Base-by-base conservation (phyloP, 2,888 invertebrate genomes). In the Sinopyrophorus schimmeli region DNA sequence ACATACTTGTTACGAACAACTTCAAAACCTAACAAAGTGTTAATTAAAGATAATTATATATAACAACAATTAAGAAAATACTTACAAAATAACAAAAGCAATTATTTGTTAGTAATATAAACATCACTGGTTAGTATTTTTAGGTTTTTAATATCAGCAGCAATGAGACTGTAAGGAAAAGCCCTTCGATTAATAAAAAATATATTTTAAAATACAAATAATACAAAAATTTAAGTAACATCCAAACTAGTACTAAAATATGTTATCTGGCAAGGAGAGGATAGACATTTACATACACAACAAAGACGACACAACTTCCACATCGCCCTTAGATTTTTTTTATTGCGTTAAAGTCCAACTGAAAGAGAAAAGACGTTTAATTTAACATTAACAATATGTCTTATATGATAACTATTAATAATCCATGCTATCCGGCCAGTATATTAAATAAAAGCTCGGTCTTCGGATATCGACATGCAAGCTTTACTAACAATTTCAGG, bases 331-430 rank as follows among this genome's bases (percentile, higher is more conserved):
- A 31, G 43, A 40, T 15, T 20, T 24, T 17, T 31, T 37, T 12
- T 27, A 18, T 9, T 49, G 50, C 49, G 49, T 17, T 44, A 50
- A 50, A 26, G 46, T 44, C 53, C 55, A 53, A 49, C 55, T 55
- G 55, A 47, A 55, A 55, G 42, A 53, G 47, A 46, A 51, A 44
- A 16, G 18, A 37, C 1, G 34, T 10, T 42, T 30, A 11, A 11
- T 21, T 11, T 24, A 21, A 14, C 44, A 9, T 1, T 18, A 20
- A 7, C 21, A 20, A 20, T 20, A 6, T 20, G 21, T 7, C 7
- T 20, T 5, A 6, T 20, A 20, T 6, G 21, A 5, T 20, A 20
- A 20, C 7, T 20, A 6, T 20, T 5, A 6, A 20, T 20, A 20
- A 20, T 20, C n/a, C n/a, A n/a, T n/a, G n/a, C n/a, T n/a, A n/a